Evolutionary conservation across 2,888 invertebrate species (phyloP).

Genomic region (Micoletzkya japonica): DNA sequence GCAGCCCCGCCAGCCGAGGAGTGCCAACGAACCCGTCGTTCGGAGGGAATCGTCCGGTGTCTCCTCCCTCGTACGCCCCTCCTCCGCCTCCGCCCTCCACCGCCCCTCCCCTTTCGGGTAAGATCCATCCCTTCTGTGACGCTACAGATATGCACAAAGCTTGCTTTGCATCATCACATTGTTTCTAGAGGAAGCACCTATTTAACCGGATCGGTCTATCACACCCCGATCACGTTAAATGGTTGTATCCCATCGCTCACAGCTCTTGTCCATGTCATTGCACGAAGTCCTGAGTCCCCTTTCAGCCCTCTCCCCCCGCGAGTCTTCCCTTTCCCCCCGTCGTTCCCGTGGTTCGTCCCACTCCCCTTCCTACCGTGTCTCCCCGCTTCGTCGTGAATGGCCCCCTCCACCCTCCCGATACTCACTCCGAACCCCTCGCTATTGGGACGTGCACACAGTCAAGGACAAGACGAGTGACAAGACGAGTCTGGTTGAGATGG

Average conservation of each 20-base stretch:
- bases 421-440: conserved; percentile 13
- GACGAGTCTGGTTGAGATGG: not conserved
- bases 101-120: conserved; percentile 26
- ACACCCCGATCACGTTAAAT: no score
- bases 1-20: conserved; percentile 44
- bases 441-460: conserved; percentile 11
- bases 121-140: not conserved
- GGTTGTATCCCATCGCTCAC: no score
- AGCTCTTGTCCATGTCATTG: not conserved
- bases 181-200: no score
- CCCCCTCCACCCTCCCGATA: conserved; percentile 2
- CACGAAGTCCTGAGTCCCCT: conserved; percentile 17
- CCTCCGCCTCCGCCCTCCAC: conserved; percentile 38
- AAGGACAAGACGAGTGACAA: not conserved
- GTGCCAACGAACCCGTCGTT: conserved; percentile 38
- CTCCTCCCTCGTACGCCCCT: conserved; percentile 24
- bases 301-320: conserved; percentile 1
- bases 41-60: conserved; percentile 29
- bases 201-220: no score
- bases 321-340: conserved; percentile 3
- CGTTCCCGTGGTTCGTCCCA: not conserved
- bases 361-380: conserved; percentile 14
- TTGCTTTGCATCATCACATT: not conserved
- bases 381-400: conserved; percentile 17
- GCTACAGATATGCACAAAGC: not conserved